A percentile compares a stretch with the other conserved stretches of the same genome.
phyloP scores from a whole-genome alignment of 2,888 invertebrate genomes.

The Leptogaster cylindrica region DNA sequence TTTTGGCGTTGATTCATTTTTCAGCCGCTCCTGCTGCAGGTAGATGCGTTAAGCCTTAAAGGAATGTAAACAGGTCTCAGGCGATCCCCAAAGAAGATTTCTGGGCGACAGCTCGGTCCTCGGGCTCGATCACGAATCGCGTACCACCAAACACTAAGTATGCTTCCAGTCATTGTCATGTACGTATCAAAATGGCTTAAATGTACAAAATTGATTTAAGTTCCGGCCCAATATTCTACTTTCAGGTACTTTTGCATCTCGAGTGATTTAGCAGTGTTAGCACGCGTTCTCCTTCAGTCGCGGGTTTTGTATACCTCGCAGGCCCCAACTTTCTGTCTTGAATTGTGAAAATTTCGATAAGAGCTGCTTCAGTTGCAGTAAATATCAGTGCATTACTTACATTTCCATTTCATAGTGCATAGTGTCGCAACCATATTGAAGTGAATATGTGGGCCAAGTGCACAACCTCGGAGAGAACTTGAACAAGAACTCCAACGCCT shows the following conservation, averaged over 20 bases:
- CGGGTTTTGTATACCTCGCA: neutral
- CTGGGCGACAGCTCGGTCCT: constrained; percentile 46
- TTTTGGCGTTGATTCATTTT: no score
- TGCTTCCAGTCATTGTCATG: neutral
- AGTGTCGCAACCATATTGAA: neutral
- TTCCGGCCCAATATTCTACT: constrained; percentile 47
- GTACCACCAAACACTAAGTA: constrained; percentile 5
- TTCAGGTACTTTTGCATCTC: constrained; percentile 45
- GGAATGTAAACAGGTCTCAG: no score
- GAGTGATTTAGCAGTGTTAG: neutral
- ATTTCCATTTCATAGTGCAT: constrained; percentile 12
- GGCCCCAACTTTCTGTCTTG: constrained; percentile 7
- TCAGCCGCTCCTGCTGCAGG: no score
- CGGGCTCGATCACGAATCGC: constrained; percentile 48
- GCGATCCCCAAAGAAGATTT: constrained; percentile 38
- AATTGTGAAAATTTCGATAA: constrained; percentile 23
- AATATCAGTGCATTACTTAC: neutral
- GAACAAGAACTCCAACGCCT: constrained; percentile 20
- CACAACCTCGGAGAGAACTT: neutral
- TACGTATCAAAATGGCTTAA: constrained; percentile 15
- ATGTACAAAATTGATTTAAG: constrained; percentile 43
- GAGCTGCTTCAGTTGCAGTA: neutral
- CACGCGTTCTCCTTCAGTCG: constrained; percentile 9
- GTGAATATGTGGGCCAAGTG: constrained; percentile 7
- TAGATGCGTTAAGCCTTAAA: no score